Percentiles rank a stretch among this genome's conserved stretches.
phyloP scores from a whole-genome alignment of 2,113 vertebrate genomes.

The Chamaetylas fuelleborni region DNA sequence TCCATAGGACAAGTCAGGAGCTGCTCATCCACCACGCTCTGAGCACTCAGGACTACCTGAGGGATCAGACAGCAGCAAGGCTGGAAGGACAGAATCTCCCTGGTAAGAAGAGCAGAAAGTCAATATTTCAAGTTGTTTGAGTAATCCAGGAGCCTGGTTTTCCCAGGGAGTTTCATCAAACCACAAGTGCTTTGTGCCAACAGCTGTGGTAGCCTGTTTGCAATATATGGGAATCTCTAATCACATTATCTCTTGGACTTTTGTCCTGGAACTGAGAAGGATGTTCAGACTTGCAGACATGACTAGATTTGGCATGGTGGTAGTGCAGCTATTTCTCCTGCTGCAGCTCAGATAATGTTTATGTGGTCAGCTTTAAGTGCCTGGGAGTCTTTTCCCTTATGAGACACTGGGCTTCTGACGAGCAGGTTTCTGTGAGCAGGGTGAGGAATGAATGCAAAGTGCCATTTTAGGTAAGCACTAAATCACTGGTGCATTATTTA shows the following conservation, averaged over 20 bases:
- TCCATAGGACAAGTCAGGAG: background rate
- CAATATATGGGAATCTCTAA: background rate
- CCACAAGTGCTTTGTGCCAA: background rate
- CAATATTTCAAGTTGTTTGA: background rate
- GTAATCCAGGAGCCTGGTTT: background rate
- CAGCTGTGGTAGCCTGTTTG: background rate
- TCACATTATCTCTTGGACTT: background rate
- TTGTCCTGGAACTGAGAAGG: background rate
- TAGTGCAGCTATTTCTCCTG: background rate
- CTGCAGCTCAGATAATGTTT: constrained; percentile 20
- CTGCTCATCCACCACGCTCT: background rate
- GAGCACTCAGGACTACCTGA: constrained; percentile 2
- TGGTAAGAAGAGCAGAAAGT: constrained; percentile 68
- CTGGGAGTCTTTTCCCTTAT: background rate
- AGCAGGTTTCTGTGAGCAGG: background rate
- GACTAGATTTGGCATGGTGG: background rate
- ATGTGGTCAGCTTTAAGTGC: constrained; percentile 44
- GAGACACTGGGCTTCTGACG: background rate
- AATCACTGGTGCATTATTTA: background rate
- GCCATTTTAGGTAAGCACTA: constrained; percentile 7
- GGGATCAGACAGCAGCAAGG: constrained; percentile 54
- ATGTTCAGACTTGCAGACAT: background rate
- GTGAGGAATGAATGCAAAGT: background rate
- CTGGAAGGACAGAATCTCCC: constrained; percentile 48
- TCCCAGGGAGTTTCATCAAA: background rate